Evolutionary conservation across 2,888 invertebrate genomes (phyloP), one percentile per base, ranked within the genome.

Genomic region (Fragum whitleyi): DNA sequence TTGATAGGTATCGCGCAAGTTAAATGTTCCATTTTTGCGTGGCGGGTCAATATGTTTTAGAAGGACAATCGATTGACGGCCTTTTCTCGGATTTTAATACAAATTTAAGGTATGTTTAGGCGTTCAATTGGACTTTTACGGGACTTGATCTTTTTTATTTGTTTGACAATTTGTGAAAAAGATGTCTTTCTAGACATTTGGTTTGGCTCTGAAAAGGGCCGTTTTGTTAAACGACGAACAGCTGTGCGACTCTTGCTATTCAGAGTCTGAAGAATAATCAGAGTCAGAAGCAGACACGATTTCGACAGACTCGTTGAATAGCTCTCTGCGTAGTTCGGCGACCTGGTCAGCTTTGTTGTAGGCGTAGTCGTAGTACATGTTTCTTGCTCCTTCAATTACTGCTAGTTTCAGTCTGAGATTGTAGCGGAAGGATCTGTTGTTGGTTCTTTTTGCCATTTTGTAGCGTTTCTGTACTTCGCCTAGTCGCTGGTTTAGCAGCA

Each of bases 311-410:
- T 81, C 79, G 23, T 79, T 79, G 69, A 83, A 86, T 9, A 85
- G 74, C 65, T 85, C 81, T 28, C 74, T 72, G 55, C 86, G 81
- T 28, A 89, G 68, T 26, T 88, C 78, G 2, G 83, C 85, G 42
- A 91, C 85, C 53, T 85, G 79, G 53, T 90, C 90, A 16, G 90
- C 90, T 75, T 88, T 87, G 59, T 82, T 76, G 72, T 85, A 83
- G 21, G 57, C 57, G 23, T 57, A 57, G 57, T 57, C 57, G 57
- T 57, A 57, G 26, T 57, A 57, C 57, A 57, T 57, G 57, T 57
- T 57, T 9, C 57, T n/a, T 11, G 57, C 26, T 21, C 57, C 57
- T 57, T 57, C 57, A 57, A 57, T 57, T 11, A 57, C 57, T 9
- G 57, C 57, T 26, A 57, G 57, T 57, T 57, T 57, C 57, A 57